Evolutionary conservation across 1,140 invertebrate genomes (phyloP), one percentile per base, ranked within the genome.

Genomic region (Magallana angulata): DNA sequence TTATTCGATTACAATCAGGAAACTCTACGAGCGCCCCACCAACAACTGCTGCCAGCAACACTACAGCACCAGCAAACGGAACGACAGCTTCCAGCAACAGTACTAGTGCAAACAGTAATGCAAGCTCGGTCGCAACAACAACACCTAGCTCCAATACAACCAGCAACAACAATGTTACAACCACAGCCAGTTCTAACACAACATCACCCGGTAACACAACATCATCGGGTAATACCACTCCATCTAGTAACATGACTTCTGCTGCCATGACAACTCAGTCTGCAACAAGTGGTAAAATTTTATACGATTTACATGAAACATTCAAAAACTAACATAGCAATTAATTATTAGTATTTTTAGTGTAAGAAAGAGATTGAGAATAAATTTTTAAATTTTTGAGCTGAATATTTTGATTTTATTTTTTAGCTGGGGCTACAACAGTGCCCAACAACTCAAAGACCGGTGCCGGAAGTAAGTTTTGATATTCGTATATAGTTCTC

Each of bases 41-140:
- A 18, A 89, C 85, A 6, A n/a, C 84, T 14, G 59, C 81, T 62
- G 81, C 90, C 36, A 87, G 86, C 18, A 82, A 85, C 59, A 82
- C 68, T 2, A 56, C 48, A 18, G 1, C 30, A 6, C 76, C 85
- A 64, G 71, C 58, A 59, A 18, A 84, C 7, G 60, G 84, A 24
- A 36, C 88, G 62, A 84, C 87, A 59, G 24, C 57, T 8, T 12
- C 16, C 57, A 57, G 5, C 71, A 48, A 82, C 57, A 57, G 82
- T 16, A 83, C 76, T 57, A 18, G 48, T 16, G 14, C 14, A 64
- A 64, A 2, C 2, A 64, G 1, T 16, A 64, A 64, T 4, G 62
- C 62, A 64, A 64, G 62, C 81, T 30, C n/a, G 6, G 18, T 7
- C 9, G 57, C 36, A 58, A 14, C 68, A 76, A 76, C 68, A 7